Conservation (phyloP, 2,113 vertebrate species). For the Tenebrosternarchus preto region DNA sequence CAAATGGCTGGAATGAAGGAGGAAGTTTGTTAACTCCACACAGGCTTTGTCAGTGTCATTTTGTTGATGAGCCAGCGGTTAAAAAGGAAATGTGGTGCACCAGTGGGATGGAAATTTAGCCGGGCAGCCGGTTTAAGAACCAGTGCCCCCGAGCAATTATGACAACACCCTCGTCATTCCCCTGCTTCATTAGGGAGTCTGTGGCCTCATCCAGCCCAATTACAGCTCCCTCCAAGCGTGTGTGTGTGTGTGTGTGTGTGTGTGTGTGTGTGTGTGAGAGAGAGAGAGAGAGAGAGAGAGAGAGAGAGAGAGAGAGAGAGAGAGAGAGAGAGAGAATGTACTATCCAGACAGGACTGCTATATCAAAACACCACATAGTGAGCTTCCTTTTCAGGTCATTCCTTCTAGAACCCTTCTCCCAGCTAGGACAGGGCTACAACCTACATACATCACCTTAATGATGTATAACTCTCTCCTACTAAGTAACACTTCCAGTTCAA, state of each 20-base stretch:
- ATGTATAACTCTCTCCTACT: background rate
- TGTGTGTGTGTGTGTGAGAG: background rate
- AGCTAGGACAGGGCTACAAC: background rate
- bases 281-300: background rate
- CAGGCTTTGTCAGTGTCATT: background rate
- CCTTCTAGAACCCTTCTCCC: too few relatives aligned
- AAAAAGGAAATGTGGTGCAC: background rate
- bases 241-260: background rate
- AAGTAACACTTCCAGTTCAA: slow-evolving; percentile 28
- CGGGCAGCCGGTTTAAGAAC: background rate
- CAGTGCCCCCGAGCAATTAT: slow-evolving; percentile 30
- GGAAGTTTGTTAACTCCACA: background rate
- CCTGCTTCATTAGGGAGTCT: background rate
- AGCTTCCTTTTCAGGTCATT: background rate
- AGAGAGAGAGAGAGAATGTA: too few relatives aligned
- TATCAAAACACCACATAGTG: slow-evolving; percentile 6
- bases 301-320: too few relatives aligned
- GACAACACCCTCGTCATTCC: background rate
- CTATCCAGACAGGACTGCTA: background rate
- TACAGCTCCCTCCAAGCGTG: slow-evolving; percentile 1
- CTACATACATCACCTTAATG: slow-evolving; percentile 20
- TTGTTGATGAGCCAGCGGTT: background rate
- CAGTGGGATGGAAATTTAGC: background rate
- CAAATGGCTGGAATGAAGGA: slow-evolving; percentile 5
- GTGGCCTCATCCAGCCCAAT: background rate